A percentile compares a stretch with the other conserved stretches of the same genome.
Conservation (phyloP, 2,113 vertebrate species). For the Bombycilla garrulus region DNA sequence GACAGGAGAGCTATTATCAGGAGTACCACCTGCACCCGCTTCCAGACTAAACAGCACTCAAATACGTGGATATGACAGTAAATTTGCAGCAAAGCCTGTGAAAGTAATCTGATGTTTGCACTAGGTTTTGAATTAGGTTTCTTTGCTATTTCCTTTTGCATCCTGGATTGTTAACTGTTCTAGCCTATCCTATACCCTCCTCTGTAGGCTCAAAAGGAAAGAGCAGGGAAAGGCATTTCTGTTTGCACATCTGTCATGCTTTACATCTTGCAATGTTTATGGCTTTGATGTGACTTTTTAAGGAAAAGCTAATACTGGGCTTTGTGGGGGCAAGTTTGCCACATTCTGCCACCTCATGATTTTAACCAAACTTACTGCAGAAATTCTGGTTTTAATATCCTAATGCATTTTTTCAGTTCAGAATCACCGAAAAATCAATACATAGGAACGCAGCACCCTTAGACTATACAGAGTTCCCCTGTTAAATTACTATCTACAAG, state of each 20-base stretch:
- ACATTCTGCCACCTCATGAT: conserved; percentile 48
- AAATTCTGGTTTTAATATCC: conserved; percentile 67
- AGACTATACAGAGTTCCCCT: not conserved
- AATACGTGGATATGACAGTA: not conserved
- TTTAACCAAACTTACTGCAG: conserved; percentile 63
- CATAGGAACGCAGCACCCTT: conserved; percentile 12
- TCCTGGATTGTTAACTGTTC: not conserved
- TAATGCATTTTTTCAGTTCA: conserved; percentile 11
- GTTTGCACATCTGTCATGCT: not conserved
- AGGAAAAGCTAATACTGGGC: conserved; percentile 30
- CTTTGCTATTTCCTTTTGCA: not conserved
- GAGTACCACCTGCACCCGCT: fast-evolving
- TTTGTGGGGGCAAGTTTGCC: conserved; percentile 46
- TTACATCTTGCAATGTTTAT: conserved; percentile 65
- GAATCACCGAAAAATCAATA: conserved; percentile 53
- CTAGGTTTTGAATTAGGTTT: not conserved
- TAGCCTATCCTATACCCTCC: not conserved
- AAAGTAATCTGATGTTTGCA: not conserved
- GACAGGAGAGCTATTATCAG: not conserved
- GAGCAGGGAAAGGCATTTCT: conserved; percentile 7
- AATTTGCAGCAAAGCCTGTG: not conserved
- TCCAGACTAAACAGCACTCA: not conserved
- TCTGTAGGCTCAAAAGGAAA: not conserved
- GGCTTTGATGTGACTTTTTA: conserved; percentile 65
- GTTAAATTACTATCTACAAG: conserved; percentile 1